phyloP scores from a whole-genome alignment of 2,113 vertebrate species.

The Craseonycteris thonglongyai region DNA sequence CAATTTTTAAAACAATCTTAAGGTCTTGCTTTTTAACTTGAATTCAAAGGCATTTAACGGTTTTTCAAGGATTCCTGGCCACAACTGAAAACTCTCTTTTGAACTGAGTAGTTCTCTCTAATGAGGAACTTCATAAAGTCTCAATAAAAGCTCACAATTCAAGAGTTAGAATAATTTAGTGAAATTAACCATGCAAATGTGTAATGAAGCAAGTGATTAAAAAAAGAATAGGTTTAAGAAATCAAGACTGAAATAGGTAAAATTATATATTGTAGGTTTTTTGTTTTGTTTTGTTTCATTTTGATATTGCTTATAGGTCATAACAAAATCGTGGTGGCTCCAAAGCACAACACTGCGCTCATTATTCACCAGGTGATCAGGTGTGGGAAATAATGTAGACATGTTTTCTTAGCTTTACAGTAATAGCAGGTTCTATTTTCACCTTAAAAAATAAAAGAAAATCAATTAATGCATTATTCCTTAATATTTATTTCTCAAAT shows the following conservation, averaged over 20 bases:
- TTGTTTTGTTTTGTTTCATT: too few relatives aligned
- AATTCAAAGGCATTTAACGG: neutral
- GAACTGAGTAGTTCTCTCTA: constrained; percentile 7
- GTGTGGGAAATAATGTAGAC: neutral
- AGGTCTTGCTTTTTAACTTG: neutral
- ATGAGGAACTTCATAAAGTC: constrained; percentile 34
- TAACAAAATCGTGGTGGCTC: neutral
- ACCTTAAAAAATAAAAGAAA: neutral
- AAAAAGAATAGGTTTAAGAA: constrained; percentile 35
- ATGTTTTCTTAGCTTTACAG: neutral
- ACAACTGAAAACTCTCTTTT: constrained; percentile 32
- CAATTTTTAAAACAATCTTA: neutral
- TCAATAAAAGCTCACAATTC: constrained; percentile 33
- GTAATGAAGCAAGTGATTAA: constrained; percentile 57
- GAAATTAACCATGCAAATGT: constrained; percentile 55
- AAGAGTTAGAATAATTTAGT: constrained; percentile 48
- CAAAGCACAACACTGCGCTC: neutral
- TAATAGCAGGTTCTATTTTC: neutral
- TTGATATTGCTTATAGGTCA: neutral
- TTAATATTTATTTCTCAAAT: neutral
- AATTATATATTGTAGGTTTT: constrained; percentile 37
- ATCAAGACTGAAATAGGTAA: constrained; percentile 30
- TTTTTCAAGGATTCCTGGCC: neutral
- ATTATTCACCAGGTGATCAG: neutral
- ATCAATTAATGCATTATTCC: neutral